A percentile compares a stretch with the other conserved stretches of the same genome.
These are phyloP conservation scores for Lepidonotus clava DNA, from an alignment of 2,888 invertebrate genomes.

Conservation along the genomic window DNA sequence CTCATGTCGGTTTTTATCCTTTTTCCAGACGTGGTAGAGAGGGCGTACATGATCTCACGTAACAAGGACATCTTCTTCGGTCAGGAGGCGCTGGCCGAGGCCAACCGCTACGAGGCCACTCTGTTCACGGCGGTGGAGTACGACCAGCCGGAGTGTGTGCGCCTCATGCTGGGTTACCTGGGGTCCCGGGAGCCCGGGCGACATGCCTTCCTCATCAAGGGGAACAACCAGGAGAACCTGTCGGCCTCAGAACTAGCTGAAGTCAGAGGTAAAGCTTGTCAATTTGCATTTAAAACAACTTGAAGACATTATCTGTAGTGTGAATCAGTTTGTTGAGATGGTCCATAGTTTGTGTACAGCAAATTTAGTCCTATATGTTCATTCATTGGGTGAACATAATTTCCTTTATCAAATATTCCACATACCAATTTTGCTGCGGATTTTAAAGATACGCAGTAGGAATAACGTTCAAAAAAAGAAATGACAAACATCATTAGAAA, in stretches of 20 bases:
- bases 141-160: slow-evolving; percentile 65
- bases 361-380: too few relatives aligned
- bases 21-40: slow-evolving; percentile 65
- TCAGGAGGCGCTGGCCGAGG: slow-evolving; percentile 63
- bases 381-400: too few relatives aligned
- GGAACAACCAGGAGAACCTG: slow-evolving; percentile 14
- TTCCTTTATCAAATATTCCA: too few relatives aligned
- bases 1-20: neutral
- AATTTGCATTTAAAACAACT: neutral
- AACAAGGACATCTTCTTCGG: slow-evolving; percentile 66
- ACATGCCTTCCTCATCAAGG: slow-evolving; percentile 58
- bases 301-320: too few relatives aligned
- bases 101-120: slow-evolving; percentile 67
- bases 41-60: slow-evolving; percentile 66
- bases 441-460: too few relatives aligned
- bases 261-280: slow-evolving; percentile 28
- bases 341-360: too few relatives aligned
- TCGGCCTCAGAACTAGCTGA: slow-evolving; percentile 38
- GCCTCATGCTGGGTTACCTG: slow-evolving; percentile 62
- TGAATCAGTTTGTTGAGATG: too few relatives aligned
- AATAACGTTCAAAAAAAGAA: too few relatives aligned
- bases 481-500: too few relatives aligned
- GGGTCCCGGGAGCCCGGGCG: slow-evolving; percentile 59
- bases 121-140: slow-evolving; percentile 65
- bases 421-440: too few relatives aligned